phyloP scores from a whole-genome alignment of 2,888 invertebrate genomes.

The Tachina grossa region DNA sequence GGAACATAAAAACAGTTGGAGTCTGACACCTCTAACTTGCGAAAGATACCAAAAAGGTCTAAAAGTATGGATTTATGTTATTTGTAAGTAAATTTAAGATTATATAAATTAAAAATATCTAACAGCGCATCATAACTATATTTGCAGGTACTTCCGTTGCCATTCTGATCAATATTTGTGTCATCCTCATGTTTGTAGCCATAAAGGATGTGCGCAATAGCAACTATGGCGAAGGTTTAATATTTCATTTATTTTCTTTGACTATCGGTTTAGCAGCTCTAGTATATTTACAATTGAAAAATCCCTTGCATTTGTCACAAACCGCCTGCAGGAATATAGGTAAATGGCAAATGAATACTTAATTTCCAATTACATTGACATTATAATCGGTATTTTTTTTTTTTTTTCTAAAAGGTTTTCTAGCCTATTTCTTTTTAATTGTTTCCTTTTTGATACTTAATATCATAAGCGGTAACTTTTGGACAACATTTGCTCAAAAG shows the following conservation, averaged over 20 bases:
- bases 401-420: slow-evolving; percentile 75
- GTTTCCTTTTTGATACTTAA: slow-evolving; percentile 77
- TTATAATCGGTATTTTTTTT: background rate
- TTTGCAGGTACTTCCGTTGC: slow-evolving; percentile 75
- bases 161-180: slow-evolving; percentile 76
- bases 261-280: slow-evolving; percentile 75
- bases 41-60: slow-evolving; percentile 78
- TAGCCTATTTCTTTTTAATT: slow-evolving; percentile 78
- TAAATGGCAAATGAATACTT: slow-evolving; percentile 21
- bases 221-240: slow-evolving; percentile 77
- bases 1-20: slow-evolving; percentile 76
- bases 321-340: slow-evolving; percentile 77
- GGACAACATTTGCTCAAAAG: slow-evolving; percentile 75
- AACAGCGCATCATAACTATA: background rate
- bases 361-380: background rate
- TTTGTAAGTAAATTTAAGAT: slow-evolving; percentile 73
- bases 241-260: slow-evolving; percentile 75
- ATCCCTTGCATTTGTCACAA: slow-evolving; percentile 77
- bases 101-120: background rate
- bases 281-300: slow-evolving; percentile 77
- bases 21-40: slow-evolving; percentile 76
- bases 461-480: slow-evolving; percentile 77
- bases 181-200: slow-evolving; percentile 75
- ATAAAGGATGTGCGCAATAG: slow-evolving; percentile 76
- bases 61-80: slow-evolving; percentile 78